Conservation (phyloP, 37 sponge, comb jelly and placozoan species). For the Crambe crambe region DNA sequence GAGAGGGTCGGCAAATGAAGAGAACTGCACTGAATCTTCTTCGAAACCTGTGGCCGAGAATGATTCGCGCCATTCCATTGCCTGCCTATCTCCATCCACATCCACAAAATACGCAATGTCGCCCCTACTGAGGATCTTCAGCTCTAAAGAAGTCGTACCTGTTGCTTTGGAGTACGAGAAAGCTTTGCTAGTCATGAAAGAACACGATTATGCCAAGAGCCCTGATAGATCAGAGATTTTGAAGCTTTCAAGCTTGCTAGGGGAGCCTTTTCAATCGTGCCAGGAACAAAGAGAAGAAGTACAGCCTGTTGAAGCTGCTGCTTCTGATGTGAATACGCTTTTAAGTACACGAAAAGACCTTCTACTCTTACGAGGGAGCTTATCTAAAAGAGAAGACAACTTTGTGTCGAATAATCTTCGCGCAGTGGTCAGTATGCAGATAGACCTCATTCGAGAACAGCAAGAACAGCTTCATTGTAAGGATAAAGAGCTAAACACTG, state of each 20-base stretch:
- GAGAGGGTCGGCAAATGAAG: slow-evolving; percentile 29
- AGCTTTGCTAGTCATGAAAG: slow-evolving; percentile 49
- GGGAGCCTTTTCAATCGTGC: background rate
- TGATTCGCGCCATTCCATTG: background rate
- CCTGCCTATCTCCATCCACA: background rate
- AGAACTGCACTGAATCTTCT: slow-evolving; percentile 5
- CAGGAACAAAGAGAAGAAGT: background rate
- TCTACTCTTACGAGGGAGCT: background rate
- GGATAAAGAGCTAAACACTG: slow-evolving; percentile 44
- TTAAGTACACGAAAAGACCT: slow-evolving; percentile 29
- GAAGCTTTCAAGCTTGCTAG: slow-evolving; percentile 26
- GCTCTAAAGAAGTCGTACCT: slow-evolving; percentile 29
- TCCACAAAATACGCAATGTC: background rate
- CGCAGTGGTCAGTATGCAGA: slow-evolving; percentile 62
- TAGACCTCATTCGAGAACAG: slow-evolving; percentile 63
- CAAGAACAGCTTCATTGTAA: slow-evolving; percentile 70
- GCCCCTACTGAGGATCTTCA: slow-evolving; percentile 15
- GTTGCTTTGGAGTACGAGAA: slow-evolving; percentile 39
- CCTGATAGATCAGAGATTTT: slow-evolving; percentile 26
- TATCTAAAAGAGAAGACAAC: background rate
- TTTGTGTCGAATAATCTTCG: slow-evolving; percentile 31
- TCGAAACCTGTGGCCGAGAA: background rate
- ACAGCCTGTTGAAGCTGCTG: background rate
- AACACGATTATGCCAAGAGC: slow-evolving; percentile 53
- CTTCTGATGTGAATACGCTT: background rate